Evolutionary conservation across 2,113 vertebrate species (phyloP), one percentile per base, ranked within the genome.

Genomic region (Carassius auratus): DNA sequence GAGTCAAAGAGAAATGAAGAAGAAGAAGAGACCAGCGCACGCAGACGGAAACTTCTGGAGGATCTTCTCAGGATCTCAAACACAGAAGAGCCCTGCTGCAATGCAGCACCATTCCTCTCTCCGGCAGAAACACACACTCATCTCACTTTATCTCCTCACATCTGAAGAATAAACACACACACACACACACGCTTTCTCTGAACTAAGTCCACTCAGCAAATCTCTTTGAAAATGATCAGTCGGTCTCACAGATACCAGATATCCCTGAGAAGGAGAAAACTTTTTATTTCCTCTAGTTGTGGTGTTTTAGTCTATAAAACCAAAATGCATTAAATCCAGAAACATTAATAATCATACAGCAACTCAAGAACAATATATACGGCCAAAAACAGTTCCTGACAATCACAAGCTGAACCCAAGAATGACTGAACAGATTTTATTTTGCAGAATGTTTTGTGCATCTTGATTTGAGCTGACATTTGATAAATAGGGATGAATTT

Each of bases 141-240:
- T 23, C 59, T n/a, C n/a, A 42, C 12, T n/a, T 71, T 42, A 71
- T 38, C 68, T 71, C 4, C 59, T 13, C n/a, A 68, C n/a, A 59
- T 48, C 66, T 69, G 15, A 69, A 69, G 23, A 42, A 74, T 23
- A 74, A 12, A 75, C 71, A 75, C 26, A 26, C 26, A 26, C 26
- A 26, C 45, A 26, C 55, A 76, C 36, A 76, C 38, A 66, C 80
- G 30, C 69, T 64, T 64, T 50, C 26, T 50, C 12, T 69, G 12
- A n/a, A 59, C 69, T 64, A 62, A 36, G 10, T 30, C 69, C 78
- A 85, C 61, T 42, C 66, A 75, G 66, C 17, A 3, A 69, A 69
- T 69, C 30, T 69, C 66, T 36, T 36, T 19, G 4, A 21, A 71
- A 71, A 38, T 38, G 30, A 36, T 36, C 66, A 69, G 30, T 19